Conservation (phyloP, 2,888 invertebrate genomes). For the Sphaerophoria rueppellii region DNA sequence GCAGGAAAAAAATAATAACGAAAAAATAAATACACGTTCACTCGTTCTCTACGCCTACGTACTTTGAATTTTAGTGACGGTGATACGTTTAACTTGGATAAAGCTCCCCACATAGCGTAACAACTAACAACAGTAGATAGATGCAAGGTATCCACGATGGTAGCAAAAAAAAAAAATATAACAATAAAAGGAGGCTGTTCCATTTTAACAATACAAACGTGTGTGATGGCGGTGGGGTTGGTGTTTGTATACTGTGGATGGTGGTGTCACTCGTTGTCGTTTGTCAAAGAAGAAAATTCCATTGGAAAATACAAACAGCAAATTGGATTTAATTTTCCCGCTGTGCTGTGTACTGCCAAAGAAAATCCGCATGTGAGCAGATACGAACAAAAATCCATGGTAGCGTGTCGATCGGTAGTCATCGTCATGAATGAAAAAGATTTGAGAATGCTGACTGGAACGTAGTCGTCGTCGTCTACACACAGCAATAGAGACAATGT, state of each 20-base stretch:
- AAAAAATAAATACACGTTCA: conserved; percentile 41
- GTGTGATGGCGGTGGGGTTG: conserved; percentile 28
- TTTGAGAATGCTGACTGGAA: background rate
- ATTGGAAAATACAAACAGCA: conserved; percentile 53
- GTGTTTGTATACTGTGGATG: conserved; percentile 1
- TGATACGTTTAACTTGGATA: conserved; percentile 5
- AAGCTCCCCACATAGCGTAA: conserved; percentile 12
- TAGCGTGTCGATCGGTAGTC: background rate
- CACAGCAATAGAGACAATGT: conserved; percentile 42
- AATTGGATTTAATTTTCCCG: conserved; percentile 58
- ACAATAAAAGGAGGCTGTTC: conserved; percentile 31
- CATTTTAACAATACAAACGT: conserved; percentile 48
- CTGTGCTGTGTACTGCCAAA: conserved; percentile 14
- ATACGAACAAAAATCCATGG: background rate
- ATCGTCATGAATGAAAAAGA: conserved; percentile 24
- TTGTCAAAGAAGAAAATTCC: conserved; percentile 52
- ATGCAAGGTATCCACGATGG: background rate
- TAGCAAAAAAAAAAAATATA: conserved; percentile 3
- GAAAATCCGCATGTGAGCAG: conserved; percentile 54
- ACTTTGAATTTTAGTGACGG: conserved; percentile 4
- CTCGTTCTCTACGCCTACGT: conserved; percentile 22
- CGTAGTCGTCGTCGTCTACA: background rate
- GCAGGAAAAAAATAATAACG: no score
- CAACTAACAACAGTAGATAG: conserved; percentile 5
- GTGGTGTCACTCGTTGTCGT: conserved; percentile 44